These are phyloP conservation scores for Micronisus gabar DNA, from an alignment of 2,113 vertebrate genomes.

Conservation along the genomic window DNA sequence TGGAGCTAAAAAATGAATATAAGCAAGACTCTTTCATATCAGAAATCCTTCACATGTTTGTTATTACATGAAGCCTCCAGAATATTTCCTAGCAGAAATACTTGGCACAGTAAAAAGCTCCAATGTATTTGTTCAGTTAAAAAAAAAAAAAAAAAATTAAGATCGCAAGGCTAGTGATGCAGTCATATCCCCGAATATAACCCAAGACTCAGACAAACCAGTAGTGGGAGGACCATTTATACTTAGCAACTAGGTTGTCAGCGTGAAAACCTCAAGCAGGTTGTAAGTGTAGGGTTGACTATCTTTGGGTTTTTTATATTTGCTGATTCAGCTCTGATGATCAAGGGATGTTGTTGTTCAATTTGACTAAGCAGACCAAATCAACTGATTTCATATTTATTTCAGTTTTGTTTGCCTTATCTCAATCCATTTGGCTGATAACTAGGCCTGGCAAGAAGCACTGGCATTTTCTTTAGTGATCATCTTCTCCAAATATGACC, in stretches of 20 bases:
- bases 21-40: not conserved
- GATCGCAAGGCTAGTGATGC: constrained; percentile 29
- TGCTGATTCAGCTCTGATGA: constrained; percentile 75
- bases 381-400: constrained; percentile 50
- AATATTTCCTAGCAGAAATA: constrained; percentile 28
- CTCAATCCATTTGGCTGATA: constrained; percentile 5
- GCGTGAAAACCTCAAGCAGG: constrained; percentile 75
- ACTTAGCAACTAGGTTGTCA: constrained; percentile 68
- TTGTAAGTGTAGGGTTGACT: constrained; percentile 73
- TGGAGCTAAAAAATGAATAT: not conserved
- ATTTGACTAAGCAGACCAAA: constrained; percentile 60
- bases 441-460: not conserved
- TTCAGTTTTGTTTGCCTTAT: constrained; percentile 59
- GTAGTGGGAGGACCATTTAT: constrained; percentile 73
- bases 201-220: constrained; percentile 67
- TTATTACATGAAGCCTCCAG: constrained; percentile 17
- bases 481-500: not conserved
- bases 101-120: constrained; percentile 28
- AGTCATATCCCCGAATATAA: constrained; percentile 60
- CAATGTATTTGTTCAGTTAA: constrained; percentile 29
- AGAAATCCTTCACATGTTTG: constrained; percentile 38
- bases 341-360: constrained; percentile 63
- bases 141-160: not conserved
- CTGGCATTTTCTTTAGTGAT: not conserved
- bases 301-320: constrained; percentile 59